These are phyloP conservation scores for Cyclopterus lumpus DNA, from an alignment of 2,797 vertebrate species.

Conservation along the genomic window DNA sequence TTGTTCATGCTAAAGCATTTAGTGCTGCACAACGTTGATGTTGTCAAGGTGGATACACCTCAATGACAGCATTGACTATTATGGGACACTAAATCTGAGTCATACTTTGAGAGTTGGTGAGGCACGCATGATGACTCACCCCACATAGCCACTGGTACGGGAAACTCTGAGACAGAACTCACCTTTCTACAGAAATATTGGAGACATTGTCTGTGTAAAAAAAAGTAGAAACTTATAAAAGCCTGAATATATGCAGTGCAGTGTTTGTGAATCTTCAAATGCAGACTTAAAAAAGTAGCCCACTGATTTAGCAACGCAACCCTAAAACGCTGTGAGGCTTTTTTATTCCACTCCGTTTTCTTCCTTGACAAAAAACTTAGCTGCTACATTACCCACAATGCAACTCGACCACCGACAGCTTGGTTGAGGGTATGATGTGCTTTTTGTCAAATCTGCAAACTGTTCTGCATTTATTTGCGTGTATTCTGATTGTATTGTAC, in stretches of 20 bases:
- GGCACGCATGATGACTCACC: constrained; percentile 45
- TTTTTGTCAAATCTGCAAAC: too few species aligned
- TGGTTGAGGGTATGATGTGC: too few species aligned
- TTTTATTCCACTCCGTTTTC: too few species aligned
- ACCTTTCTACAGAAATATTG: constrained; percentile 20
- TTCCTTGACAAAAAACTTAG: too few species aligned
- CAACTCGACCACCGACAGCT: too few species aligned
- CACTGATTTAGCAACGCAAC: background rate
- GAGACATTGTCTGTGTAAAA: background rate
- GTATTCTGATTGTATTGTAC: too few species aligned
- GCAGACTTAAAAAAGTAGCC: background rate
- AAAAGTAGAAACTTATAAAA: background rate
- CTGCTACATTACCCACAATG: too few species aligned
- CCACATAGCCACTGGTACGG: constrained; percentile 16
- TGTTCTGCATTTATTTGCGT: too few species aligned
- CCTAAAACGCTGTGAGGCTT: too few species aligned
- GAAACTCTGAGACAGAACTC: constrained; percentile 43
- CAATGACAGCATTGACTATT: constrained; percentile 41
- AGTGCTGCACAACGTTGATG: constrained; percentile 23
- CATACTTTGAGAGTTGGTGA: constrained; percentile 36
- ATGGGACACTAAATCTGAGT: constrained; percentile 43
- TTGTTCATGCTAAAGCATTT: background rate
- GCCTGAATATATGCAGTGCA: background rate
- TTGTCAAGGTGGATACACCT: constrained; percentile 21
- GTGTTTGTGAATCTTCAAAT: background rate